These are phyloP conservation scores for Drosophila yakuba DNA, from an alignment of 1,140 invertebrate genomes.

Conservation along the genomic window DNA sequence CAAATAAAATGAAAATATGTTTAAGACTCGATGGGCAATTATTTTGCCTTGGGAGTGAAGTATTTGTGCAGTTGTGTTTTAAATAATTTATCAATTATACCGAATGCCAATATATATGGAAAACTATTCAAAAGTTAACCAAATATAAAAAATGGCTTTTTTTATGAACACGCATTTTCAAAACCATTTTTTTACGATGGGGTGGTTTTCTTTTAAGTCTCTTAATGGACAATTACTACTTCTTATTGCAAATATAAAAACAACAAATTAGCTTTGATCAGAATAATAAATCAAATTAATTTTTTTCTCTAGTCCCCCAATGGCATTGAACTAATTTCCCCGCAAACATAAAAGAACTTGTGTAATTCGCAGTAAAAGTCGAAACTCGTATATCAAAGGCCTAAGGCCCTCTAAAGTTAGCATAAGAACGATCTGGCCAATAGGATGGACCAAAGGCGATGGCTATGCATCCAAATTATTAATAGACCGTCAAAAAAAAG, in stretches of 20 bases:
- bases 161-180: too few relatives aligned
- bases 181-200: too few relatives aligned
- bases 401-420: slow-evolving; percentile 9
- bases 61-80: not conserved
- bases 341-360: slow-evolving; percentile 25
- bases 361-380: slow-evolving; percentile 32
- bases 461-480: slow-evolving; percentile 29
- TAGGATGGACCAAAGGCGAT: not conserved
- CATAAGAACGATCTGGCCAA: slow-evolving; percentile 8
- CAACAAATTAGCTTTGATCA: slow-evolving; percentile 16
- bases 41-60: not conserved
- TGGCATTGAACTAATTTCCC: slow-evolving; percentile 2
- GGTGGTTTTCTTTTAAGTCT: too few relatives aligned
- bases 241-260: not conserved
- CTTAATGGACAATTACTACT: too few relatives aligned
- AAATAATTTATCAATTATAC: not conserved
- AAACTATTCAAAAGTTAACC: too few relatives aligned
- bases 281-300: slow-evolving; percentile 3
- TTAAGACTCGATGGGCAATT: not conserved
- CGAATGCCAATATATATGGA: not conserved
- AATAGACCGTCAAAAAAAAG: slow-evolving; percentile 33
- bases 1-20: slow-evolving; percentile 25
- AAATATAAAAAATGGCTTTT: too few relatives aligned
- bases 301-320: not conserved
- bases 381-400: slow-evolving; percentile 28